A percentile compares a stretch with the other conserved stretches of the same genome.
These are phyloP conservation scores for Tiliacea aurago DNA, from an alignment of 2,888 invertebrate genomes.

Conservation along the genomic window DNA sequence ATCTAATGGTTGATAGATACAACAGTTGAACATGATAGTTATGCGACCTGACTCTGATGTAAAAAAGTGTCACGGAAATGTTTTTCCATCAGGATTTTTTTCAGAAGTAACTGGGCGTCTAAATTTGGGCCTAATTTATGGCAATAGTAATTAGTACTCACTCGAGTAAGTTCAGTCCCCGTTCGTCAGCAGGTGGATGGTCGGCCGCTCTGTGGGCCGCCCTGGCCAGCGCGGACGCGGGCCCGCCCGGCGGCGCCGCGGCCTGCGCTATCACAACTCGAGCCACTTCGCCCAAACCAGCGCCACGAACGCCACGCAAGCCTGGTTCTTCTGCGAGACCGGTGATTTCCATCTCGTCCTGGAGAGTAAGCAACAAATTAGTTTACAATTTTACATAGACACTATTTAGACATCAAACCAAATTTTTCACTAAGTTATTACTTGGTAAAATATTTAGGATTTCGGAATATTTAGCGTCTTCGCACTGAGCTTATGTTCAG, in stretches of 20 bases:
- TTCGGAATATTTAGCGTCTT: background rate
- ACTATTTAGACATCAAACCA: no score
- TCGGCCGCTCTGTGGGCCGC: conserved; percentile 87
- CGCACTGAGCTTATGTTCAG: background rate
- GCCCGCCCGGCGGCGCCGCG: conserved; percentile 87
- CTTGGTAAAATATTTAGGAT: background rate
- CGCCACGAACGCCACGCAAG: conserved; percentile 87
- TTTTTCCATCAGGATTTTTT: background rate
- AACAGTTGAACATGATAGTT: background rate
- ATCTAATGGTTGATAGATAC: background rate
- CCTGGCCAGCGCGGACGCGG: conserved; percentile 91
- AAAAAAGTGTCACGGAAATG: background rate
- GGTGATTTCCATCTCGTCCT: conserved; percentile 99
- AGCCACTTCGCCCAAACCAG: conserved; percentile 93
- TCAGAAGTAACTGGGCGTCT: no score
- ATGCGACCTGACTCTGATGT: background rate
- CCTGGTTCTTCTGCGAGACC: conserved; percentile 94
- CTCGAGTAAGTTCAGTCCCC: conserved; percentile 93
- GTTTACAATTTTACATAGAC: no score
- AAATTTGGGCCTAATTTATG: no score
- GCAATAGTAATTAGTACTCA: conserved; percentile 63
- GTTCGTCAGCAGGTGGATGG: conserved; percentile 77
- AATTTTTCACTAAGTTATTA: no score
- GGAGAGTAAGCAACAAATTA: background rate
- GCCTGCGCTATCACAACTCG: conserved; percentile 89